These are phyloP conservation scores for Drosophila nebulosa DNA, from an alignment of 1,140 invertebrate genomes.

Conservation along the genomic window DNA sequence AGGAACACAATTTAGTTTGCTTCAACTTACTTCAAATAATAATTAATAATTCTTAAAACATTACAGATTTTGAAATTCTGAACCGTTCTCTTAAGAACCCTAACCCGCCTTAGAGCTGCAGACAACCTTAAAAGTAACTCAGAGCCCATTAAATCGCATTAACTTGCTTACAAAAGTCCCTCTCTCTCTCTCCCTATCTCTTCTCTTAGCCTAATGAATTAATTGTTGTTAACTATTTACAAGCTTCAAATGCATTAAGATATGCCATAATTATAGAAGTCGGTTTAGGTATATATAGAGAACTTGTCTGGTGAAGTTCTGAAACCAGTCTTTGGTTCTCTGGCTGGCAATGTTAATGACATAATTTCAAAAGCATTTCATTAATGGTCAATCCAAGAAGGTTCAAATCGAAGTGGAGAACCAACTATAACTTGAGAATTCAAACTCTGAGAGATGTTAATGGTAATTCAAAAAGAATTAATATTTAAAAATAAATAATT, in stretches of 20 bases:
- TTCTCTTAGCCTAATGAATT: conserved; percentile 51
- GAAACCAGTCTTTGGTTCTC: conserved; percentile 50
- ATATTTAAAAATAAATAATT: not conserved
- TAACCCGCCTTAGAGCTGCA: too few relatives aligned
- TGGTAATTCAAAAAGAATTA: conserved; percentile 38
- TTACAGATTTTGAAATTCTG: too few relatives aligned
- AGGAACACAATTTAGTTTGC: too few relatives aligned
- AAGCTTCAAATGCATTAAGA: conserved; percentile 71
- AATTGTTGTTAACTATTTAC: conserved; percentile 68
- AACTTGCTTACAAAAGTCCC: too few relatives aligned
- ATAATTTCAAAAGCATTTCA: conserved; percentile 74
- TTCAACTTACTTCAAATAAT: too few relatives aligned
- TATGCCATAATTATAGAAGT: conserved; percentile 62
- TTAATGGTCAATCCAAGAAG: conserved; percentile 54
- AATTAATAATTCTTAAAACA: too few relatives aligned
- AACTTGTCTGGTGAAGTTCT: not conserved
- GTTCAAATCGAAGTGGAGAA: not conserved
- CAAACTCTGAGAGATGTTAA: conserved; percentile 41
- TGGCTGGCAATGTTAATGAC: conserved; percentile 73
- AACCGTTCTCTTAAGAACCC: too few relatives aligned
- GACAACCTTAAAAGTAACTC: not conserved
- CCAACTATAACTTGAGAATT: conserved; percentile 40
- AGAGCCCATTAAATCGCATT: not conserved
- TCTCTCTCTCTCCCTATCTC: not conserved
- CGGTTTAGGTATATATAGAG: conserved; percentile 11